phyloP scores from a whole-genome alignment of 2,113 vertebrate genomes.

The Chrysemys picta region DNA sequence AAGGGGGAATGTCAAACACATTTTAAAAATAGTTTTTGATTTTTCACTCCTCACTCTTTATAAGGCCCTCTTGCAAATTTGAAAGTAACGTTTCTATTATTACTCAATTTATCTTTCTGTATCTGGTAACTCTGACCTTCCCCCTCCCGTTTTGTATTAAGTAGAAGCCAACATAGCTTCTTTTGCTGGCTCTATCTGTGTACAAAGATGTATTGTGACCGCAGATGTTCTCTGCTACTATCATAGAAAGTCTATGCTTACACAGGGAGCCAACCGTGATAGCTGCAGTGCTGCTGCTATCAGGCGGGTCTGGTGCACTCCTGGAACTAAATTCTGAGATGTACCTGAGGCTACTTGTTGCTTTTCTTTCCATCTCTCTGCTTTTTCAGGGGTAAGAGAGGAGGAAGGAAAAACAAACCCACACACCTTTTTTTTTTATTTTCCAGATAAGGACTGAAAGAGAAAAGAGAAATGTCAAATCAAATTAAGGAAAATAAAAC shows the following conservation, averaged over 20 bases:
- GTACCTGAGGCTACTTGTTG: not conserved
- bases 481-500: not conserved
- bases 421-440: not conserved
- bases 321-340: not conserved
- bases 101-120: not conserved
- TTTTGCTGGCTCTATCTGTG: not conserved
- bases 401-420: not conserved
- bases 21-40: not conserved
- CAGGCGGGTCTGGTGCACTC: not conserved
- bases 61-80: not conserved
- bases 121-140: not conserved
- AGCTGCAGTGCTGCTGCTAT: not conserved
- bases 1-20: not conserved
- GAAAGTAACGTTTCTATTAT: not conserved
- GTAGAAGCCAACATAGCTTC: not conserved
- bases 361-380: not conserved
- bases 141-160: not conserved
- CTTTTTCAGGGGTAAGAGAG: not conserved
- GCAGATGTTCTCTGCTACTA: not conserved
- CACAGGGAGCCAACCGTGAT: not conserved
- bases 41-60: conserved; percentile 16
- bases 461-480: not conserved
- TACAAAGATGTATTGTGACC: not conserved
- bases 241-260: not conserved
- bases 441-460: not conserved